A percentile compares a stretch with the other conserved stretches of the same genome.
These are phyloP conservation scores for Drosophila arawakana DNA, from an alignment of 1,140 invertebrate species.

Conservation along the genomic window DNA sequence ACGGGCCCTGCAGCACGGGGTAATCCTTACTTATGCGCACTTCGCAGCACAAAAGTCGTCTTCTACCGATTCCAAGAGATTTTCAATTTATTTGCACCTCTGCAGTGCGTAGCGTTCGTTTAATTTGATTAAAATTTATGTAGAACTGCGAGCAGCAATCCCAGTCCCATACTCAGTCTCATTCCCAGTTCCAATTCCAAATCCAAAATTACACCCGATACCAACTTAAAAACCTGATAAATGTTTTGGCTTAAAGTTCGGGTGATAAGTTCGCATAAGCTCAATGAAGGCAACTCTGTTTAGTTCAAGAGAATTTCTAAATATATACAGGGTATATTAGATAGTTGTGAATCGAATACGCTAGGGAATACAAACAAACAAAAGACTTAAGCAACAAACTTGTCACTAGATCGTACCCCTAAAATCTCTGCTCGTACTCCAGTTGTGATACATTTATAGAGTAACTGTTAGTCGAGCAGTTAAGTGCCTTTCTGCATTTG, in stretches of 20 bases:
- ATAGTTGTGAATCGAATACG: too few relatives aligned
- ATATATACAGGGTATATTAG: too few relatives aligned
- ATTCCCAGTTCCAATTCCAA: not conserved
- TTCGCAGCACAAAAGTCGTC: slow-evolving; percentile 4
- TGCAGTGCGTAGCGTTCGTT: slow-evolving; percentile 57
- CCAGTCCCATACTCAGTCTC: too few relatives aligned
- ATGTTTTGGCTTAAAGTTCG: slow-evolving; percentile 10
- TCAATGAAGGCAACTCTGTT: slow-evolving; percentile 9
- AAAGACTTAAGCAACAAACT: slow-evolving; percentile 48
- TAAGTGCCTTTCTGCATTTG: slow-evolving; percentile 11
- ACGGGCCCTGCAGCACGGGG: slow-evolving; percentile 31
- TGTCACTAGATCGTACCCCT: not conserved
- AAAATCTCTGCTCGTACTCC: too few relatives aligned
- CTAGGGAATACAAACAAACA: not conserved
- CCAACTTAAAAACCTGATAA: slow-evolving; percentile 28
- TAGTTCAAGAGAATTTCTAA: not conserved
- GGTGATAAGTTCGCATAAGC: slow-evolving; percentile 33
- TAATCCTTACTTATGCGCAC: slow-evolving; percentile 81
- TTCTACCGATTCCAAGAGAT: slow-evolving; percentile 18
- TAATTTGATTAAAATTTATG: slow-evolving; percentile 83
- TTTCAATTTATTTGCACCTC: slow-evolving; percentile 69
- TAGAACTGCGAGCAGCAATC: slow-evolving; percentile 48
- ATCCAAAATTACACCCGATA: not conserved
- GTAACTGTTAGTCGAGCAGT: not conserved
- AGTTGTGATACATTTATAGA: not conserved